A percentile compares a stretch with the other conserved stretches of the same genome.
Evolutionary conservation across 2,797 vertebrate species (phyloP).

Genomic region (Phalloptychus januarius): DNA sequence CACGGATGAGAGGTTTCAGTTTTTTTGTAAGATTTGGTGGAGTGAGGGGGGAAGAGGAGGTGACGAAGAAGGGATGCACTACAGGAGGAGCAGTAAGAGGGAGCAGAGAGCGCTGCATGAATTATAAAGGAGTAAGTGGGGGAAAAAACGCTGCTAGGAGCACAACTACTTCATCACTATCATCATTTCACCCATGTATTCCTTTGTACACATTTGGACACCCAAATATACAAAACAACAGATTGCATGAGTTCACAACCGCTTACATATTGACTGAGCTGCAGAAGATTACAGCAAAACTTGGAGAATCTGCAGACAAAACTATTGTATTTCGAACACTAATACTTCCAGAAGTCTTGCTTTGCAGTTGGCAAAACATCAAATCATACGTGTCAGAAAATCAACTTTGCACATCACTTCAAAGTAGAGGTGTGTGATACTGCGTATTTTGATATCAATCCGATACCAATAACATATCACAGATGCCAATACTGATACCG

Average conservation of each 20-base stretch:
- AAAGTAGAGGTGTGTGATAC: no score
- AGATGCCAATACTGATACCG: no score
- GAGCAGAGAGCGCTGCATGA: conserved; percentile 56
- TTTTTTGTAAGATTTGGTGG: conserved; percentile 54
- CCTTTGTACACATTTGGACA: no score
- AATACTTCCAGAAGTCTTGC: background rate
- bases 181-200: background rate
- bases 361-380: background rate
- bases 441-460: no score
- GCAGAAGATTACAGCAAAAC: background rate
- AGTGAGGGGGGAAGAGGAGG: conserved; percentile 10
- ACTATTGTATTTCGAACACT: background rate
- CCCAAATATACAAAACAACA: background rate
- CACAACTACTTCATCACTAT: conserved; percentile 39
- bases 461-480: no score
- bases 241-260: background rate
- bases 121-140: conserved; percentile 68
- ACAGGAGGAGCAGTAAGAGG: conserved; percentile 49
- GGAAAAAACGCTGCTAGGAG: conserved; percentile 42
- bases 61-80: conserved; percentile 33
- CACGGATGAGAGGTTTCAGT: conserved; percentile 42
- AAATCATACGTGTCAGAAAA: background rate
- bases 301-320: background rate
- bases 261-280: background rate
- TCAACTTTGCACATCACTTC: background rate